phyloP scores from a whole-genome alignment of 2,113 vertebrate genomes.

The Chloropsis hardwickii region DNA sequence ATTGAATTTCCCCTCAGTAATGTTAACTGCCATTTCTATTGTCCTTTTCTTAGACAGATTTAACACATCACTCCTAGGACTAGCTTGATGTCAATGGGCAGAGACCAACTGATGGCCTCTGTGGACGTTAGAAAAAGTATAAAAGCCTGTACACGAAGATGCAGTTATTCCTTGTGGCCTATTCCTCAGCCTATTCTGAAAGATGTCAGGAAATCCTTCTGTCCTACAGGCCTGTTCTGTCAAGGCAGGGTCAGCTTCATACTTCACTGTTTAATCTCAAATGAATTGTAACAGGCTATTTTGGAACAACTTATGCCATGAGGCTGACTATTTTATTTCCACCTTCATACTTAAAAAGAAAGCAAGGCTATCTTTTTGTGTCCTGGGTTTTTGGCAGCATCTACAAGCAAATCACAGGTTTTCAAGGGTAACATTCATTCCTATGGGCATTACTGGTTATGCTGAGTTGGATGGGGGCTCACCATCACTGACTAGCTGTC shows the following conservation, averaged over 20 bases:
- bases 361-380: background rate
- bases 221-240: background rate
- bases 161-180: background rate
- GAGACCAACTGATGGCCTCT: background rate
- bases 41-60: slow-evolving; percentile 11
- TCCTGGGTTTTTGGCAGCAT: background rate
- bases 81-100: background rate
- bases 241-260: background rate
- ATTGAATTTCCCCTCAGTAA: slow-evolving; percentile 13
- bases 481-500: background rate
- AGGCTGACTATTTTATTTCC: background rate
- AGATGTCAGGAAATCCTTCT: background rate
- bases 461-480: background rate
- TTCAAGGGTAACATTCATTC: background rate
- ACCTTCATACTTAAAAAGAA: background rate
- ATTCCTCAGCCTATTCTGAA: background rate
- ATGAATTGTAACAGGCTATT: background rate
- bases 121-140: background rate
- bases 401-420: background rate
- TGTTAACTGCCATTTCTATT: background rate
- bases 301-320: background rate
- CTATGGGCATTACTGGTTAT: background rate
- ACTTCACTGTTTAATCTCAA: background rate
- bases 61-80: background rate
- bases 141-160: background rate